These are phyloP conservation scores for Malurus elegans DNA, from an alignment of 2,113 vertebrate species.

Conservation along the genomic window DNA sequence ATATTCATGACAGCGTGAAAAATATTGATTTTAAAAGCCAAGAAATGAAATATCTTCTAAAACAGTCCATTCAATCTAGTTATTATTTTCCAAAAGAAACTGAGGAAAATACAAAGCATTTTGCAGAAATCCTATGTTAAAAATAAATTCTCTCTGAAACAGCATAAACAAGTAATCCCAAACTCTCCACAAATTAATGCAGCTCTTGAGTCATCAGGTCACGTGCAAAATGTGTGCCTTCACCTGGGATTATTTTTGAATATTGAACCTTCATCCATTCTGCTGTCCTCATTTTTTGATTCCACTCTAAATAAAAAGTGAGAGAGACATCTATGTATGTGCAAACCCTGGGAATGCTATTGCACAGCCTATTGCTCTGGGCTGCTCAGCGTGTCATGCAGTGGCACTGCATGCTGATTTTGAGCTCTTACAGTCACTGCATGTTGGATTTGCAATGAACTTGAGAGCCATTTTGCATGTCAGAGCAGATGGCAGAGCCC, in stretches of 20 bases:
- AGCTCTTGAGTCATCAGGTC: background rate
- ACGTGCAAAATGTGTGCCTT: background rate
- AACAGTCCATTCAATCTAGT: constrained; percentile 57
- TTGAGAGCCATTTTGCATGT: background rate
- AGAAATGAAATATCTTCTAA: constrained; percentile 72
- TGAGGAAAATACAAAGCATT: constrained; percentile 39
- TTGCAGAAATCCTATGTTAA: constrained; percentile 14
- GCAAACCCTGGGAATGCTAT: background rate
- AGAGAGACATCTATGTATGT: background rate
- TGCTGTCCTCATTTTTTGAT: background rate
- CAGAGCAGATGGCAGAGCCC: background rate
- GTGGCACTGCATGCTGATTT: background rate
- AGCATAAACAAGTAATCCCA: background rate
- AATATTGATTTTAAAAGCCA: constrained; percentile 77
- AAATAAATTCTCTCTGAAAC: background rate
- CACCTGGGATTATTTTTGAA: background rate
- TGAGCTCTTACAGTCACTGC: background rate
- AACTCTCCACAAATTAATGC: background rate
- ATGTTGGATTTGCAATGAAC: background rate
- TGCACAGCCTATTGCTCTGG: background rate
- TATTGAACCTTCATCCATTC: background rate
- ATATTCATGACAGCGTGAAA: constrained; percentile 74
- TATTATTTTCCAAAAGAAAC: constrained; percentile 70
- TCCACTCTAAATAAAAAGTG: background rate
- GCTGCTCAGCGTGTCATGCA: background rate